Evolutionary conservation across 2,888 invertebrate species (phyloP).

Genomic region (Nysson spinosus): DNA sequence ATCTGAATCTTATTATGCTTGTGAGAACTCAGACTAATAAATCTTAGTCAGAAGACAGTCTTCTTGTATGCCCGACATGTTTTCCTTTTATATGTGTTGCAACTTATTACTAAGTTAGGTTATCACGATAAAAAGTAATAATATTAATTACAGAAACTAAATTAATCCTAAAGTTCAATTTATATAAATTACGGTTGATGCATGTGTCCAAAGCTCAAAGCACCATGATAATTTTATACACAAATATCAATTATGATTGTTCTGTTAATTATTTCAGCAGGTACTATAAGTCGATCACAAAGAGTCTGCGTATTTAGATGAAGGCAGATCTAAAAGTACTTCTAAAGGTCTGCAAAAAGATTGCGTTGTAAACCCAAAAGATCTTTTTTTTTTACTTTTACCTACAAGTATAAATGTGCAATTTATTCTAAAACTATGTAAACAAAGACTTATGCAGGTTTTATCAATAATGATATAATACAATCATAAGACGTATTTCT

Average conservation of each 20-base stretch:
- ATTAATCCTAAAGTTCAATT: constrained; percentile 37
- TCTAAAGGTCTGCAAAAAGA: constrained; percentile 40
- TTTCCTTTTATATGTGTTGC: constrained; percentile 4
- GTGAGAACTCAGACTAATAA: constrained; percentile 7
- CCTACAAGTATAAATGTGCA: constrained; percentile 27
- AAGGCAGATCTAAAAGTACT: constrained; percentile 50
- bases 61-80: constrained; percentile 7
- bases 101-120: constrained; percentile 10
- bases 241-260: constrained; percentile 49
- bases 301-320: constrained; percentile 42
- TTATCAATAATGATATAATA: no score
- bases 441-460: no score
- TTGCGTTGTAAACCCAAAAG: constrained; percentile 31
- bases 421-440: background rate
- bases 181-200: constrained; percentile 35
- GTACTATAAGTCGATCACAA: constrained; percentile 61
- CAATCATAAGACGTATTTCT: no score
- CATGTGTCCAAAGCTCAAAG: constrained; percentile 41
- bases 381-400: constrained; percentile 30
- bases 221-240: constrained; percentile 45
- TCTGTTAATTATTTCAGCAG: constrained; percentile 54
- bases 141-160: constrained; percentile 28
- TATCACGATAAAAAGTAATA: constrained; percentile 16
- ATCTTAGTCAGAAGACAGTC: constrained; percentile 5
- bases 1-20: constrained; percentile 16